Evolutionary conservation across 2,797 vertebrate species (phyloP).

Genomic region (Epinephelus awoara): DNA sequence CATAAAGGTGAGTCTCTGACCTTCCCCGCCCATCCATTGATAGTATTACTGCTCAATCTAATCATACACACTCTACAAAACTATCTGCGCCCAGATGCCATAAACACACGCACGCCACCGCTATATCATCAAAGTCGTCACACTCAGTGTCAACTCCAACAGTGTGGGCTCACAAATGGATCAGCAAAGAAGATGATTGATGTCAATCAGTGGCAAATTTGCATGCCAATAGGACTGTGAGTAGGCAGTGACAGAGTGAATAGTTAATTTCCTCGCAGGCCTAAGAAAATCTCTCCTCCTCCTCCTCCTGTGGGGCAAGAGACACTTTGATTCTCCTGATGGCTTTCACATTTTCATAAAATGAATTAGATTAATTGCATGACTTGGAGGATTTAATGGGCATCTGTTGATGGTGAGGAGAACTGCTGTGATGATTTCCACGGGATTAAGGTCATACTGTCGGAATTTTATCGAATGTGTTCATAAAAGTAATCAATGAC

Average conservation of each 20-base stretch:
- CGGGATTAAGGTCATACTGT: not conserved
- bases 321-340: constrained; percentile 25
- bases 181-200: constrained; percentile 63
- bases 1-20: constrained; percentile 68
- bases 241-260: constrained; percentile 68
- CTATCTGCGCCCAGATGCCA: constrained; percentile 32
- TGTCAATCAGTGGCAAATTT: constrained; percentile 68
- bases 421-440: constrained; percentile 4
- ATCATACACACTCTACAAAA: constrained; percentile 47
- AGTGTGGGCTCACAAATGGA: constrained; percentile 36
- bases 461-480: constrained; percentile 10
- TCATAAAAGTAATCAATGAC: not conserved
- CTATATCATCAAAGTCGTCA: constrained; percentile 48
- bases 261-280: constrained; percentile 58
- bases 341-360: constrained; percentile 27
- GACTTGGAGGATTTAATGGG: constrained; percentile 23
- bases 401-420: constrained; percentile 17
- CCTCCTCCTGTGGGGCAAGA: constrained; percentile 16
- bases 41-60: constrained; percentile 72
- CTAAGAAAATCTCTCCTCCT: constrained; percentile 38
- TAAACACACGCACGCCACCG: constrained; percentile 37
- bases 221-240: constrained; percentile 70
- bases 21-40: constrained; percentile 71
- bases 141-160: constrained; percentile 48
- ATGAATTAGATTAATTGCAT: constrained; percentile 38